Conservation (phyloP, 2,113 vertebrate species). For the Muntiacus reevesi region DNA sequence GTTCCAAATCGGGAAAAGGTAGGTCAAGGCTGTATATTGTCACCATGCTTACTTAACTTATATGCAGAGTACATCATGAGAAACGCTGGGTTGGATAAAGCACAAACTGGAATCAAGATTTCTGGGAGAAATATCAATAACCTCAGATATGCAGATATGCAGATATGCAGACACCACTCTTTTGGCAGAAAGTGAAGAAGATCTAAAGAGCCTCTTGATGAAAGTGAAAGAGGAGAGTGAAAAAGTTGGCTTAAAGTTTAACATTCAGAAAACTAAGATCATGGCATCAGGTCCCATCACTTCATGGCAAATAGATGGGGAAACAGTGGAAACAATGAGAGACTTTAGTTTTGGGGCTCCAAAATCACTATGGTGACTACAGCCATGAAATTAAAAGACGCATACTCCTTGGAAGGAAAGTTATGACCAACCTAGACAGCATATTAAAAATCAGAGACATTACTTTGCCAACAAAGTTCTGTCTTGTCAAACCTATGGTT, state of each 20-base stretch:
- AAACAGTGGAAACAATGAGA: neutral
- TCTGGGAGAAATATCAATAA: neutral
- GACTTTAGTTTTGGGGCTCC: neutral
- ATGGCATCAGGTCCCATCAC: neutral
- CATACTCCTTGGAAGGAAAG: neutral
- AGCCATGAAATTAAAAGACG: neutral
- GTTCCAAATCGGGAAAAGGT: neutral
- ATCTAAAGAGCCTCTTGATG: neutral
- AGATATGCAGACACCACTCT: neutral
- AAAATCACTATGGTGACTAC: neutral
- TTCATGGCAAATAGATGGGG: neutral
- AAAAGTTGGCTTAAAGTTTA: neutral
- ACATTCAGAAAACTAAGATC: neutral
- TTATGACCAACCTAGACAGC: neutral
- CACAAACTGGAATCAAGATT: neutral
- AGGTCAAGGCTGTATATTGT: fast-evolving
- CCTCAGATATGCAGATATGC: neutral
- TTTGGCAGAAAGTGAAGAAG: neutral
- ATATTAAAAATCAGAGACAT: neutral
- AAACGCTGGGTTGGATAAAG: neutral
- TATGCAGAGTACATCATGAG: neutral
- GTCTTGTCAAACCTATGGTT: neutral
- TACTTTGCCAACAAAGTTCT: neutral
- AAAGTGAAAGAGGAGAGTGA: neutral
- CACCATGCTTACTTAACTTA: neutral